Evolutionary conservation across 2,797 vertebrate species (phyloP).

Genomic region (Acanthurus lineatus): DNA sequence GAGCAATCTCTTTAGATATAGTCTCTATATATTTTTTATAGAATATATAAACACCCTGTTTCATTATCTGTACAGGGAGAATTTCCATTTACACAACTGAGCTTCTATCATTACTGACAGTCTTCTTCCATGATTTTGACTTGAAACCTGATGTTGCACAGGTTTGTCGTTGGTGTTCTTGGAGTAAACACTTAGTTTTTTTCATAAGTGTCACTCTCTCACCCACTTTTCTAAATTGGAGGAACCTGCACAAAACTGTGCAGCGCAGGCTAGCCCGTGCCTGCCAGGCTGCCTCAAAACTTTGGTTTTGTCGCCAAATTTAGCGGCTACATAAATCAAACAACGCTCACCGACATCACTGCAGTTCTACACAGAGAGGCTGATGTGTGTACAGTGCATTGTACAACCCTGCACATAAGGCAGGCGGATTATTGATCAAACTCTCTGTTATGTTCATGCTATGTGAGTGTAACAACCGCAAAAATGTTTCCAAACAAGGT

Average conservation of each 20-base stretch:
- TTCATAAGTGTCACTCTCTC: background rate
- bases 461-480: background rate
- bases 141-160: background rate
- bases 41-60: too few species aligned
- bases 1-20: background rate
- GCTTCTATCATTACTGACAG: background rate
- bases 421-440: background rate
- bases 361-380: background rate
- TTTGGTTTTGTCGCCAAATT: background rate
- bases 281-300: background rate
- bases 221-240: conserved; percentile 1
- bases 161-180: background rate
- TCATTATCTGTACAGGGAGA: background rate
- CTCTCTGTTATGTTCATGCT: background rate
- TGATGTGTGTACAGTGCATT: background rate
- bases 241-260: background rate
- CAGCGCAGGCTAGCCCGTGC: too few species aligned
- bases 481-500: background rate
- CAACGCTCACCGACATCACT: background rate
- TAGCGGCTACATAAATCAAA: background rate
- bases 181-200: background rate
- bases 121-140: background rate
- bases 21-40: too few species aligned
- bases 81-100: background rate
- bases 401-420: background rate